phyloP scores from a whole-genome alignment of 2,888 invertebrate species.

The Zelleria hepariella region DNA sequence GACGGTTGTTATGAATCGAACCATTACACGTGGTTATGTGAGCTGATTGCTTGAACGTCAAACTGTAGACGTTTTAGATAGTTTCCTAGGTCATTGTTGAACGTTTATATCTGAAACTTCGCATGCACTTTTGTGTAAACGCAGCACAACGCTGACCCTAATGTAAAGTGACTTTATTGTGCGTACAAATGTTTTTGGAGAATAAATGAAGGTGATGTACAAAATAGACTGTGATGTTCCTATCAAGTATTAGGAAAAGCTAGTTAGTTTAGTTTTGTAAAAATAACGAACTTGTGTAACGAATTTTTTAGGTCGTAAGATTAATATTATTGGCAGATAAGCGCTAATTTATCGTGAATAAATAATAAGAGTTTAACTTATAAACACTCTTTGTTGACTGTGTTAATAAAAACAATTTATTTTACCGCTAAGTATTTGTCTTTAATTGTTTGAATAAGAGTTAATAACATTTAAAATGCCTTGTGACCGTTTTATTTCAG shows the following conservation, averaged over 20 bases:
- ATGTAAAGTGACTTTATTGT: neutral
- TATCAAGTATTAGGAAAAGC: slow-evolving; percentile 50
- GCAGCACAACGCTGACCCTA: neutral
- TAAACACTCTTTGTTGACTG: slow-evolving; percentile 39
- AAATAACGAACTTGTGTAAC: neutral
- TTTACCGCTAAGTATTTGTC: neutral
- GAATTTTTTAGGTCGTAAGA: slow-evolving; percentile 19
- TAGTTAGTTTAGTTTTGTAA: slow-evolving; percentile 17
- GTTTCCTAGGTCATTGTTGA: no score
- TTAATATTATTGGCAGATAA: slow-evolving; percentile 18
- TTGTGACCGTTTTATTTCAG: neutral
- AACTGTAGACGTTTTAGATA: no score
- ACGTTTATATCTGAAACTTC: no score
- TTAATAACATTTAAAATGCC: neutral
- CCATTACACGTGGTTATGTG: neutral
- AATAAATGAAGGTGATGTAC: slow-evolving; percentile 27
- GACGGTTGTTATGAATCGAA: neutral
- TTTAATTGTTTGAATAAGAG: neutral
- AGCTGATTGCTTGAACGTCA: no score
- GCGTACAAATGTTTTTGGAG: slow-evolving; percentile 12
- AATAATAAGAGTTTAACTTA: slow-evolving; percentile 34
- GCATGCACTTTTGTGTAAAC: neutral
- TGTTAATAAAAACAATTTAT: slow-evolving; percentile 12
- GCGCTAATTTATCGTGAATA: neutral
- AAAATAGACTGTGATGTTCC: slow-evolving; percentile 48